Percentiles rank a stretch among this genome's conserved stretches.
phyloP scores from a whole-genome alignment of 2,113 vertebrate genomes.

The Lepus timidus region DNA sequence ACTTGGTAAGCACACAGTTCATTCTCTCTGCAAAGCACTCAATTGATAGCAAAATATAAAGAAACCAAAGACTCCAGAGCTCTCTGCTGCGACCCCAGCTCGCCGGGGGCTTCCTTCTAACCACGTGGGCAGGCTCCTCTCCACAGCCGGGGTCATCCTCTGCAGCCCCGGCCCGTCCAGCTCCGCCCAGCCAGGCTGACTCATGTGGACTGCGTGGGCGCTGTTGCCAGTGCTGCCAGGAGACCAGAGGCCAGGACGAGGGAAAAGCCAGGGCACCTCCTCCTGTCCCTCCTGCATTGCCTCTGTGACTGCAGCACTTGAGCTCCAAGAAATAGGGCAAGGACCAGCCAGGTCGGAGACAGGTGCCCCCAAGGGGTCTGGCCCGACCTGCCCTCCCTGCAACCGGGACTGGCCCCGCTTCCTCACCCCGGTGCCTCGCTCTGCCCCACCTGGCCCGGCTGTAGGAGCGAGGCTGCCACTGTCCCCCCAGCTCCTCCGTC shows the following conservation, averaged over 20 bases:
- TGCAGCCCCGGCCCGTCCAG: background rate
- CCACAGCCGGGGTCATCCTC: accelerated
- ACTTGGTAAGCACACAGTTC: background rate
- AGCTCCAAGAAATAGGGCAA: background rate
- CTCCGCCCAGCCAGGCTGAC: background rate
- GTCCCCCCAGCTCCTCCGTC: background rate
- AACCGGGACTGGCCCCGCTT: background rate
- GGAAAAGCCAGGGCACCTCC: no score
- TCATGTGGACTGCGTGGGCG: accelerated
- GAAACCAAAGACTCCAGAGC: background rate
- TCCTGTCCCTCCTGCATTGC: background rate
- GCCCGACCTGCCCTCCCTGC: background rate
- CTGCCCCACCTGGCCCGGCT: background rate
- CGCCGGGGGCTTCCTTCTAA: background rate
- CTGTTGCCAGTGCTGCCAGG: background rate
- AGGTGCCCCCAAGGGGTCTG: background rate
- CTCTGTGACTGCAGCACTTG: background rate
- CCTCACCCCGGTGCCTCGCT: background rate
- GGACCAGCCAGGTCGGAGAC: background rate
- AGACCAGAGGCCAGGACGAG: background rate
- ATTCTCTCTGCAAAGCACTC: background rate
- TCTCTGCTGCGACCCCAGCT: background rate
- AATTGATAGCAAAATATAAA: background rate
- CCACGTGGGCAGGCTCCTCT: background rate
- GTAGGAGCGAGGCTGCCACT: background rate